These are phyloP conservation scores for Vidua chalybeata DNA, from an alignment of 2,113 vertebrate species.

Conservation along the genomic window DNA sequence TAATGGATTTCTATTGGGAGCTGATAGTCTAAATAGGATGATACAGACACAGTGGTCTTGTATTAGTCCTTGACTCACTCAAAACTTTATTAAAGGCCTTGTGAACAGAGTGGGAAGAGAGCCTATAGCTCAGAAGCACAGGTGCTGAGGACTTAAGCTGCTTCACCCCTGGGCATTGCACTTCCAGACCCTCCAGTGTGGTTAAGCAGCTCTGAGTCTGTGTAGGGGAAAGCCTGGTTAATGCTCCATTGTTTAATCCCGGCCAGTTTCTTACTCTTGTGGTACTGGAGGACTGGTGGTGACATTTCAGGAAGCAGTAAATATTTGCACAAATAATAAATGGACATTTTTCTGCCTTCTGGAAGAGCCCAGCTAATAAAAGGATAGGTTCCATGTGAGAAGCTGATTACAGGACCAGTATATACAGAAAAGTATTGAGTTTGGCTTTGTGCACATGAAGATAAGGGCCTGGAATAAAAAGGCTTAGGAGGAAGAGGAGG, in stretches of 20 bases:
- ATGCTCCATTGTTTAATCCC: background rate
- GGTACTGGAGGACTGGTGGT: background rate
- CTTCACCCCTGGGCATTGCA: background rate
- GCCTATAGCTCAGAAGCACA: background rate
- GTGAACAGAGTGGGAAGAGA: background rate
- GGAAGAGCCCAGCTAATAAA: background rate
- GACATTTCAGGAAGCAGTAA: background rate
- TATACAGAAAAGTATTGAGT: background rate
- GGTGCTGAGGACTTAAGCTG: background rate
- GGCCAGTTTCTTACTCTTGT: background rate
- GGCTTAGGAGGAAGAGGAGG: background rate
- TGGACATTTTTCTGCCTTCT: background rate
- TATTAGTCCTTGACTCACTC: background rate
- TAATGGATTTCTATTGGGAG: background rate
- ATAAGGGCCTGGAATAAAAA: background rate
- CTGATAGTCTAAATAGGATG: background rate
- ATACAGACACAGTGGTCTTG: rapidly evolving
- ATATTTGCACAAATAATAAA: background rate
- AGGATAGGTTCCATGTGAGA: background rate
- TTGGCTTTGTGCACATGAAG: background rate
- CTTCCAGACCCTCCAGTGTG: background rate
- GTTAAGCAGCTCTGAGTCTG: background rate
- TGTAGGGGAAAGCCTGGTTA: background rate
- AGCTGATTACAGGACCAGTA: background rate
- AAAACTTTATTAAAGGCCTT: background rate